Evolutionary conservation across 2,113 vertebrate species (phyloP).

Genomic region (Muntiacus muntjak): DNA sequence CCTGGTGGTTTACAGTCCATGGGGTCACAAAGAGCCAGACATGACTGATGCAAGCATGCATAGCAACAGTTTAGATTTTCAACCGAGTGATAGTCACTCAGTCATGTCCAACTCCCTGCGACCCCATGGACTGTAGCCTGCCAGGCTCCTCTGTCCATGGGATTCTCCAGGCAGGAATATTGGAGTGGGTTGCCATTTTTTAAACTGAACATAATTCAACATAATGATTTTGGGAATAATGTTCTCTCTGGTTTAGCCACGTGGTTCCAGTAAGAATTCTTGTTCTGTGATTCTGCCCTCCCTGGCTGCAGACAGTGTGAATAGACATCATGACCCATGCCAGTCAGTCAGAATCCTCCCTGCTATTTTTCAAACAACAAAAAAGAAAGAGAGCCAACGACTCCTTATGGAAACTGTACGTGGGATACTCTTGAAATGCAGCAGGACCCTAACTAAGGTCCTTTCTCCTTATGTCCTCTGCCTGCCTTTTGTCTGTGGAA

Average conservation of each 20-base stretch:
- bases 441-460: not conserved
- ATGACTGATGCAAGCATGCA: not conserved
- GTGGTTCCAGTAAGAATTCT: not conserved
- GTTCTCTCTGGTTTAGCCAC: not conserved
- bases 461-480: not conserved
- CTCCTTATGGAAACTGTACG: not conserved
- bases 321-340: not conserved
- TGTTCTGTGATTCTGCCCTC: not conserved
- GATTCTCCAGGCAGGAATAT: not conserved
- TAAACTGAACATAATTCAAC: not conserved
- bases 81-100: not conserved
- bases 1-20: not conserved
- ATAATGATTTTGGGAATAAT: not conserved
- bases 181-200: not conserved
- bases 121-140: not conserved
- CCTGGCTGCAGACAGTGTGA: not conserved
- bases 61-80: not conserved
- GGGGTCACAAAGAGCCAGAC: not conserved
- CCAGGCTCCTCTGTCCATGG: not conserved
- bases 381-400: not conserved
- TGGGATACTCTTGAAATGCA: not conserved
- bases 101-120: fast-evolving
- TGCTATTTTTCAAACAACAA: not conserved
- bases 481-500: not conserved
- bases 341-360: not conserved